Conservation (phyloP, 1,140 invertebrate species). For the Conus betulinus region DNA sequence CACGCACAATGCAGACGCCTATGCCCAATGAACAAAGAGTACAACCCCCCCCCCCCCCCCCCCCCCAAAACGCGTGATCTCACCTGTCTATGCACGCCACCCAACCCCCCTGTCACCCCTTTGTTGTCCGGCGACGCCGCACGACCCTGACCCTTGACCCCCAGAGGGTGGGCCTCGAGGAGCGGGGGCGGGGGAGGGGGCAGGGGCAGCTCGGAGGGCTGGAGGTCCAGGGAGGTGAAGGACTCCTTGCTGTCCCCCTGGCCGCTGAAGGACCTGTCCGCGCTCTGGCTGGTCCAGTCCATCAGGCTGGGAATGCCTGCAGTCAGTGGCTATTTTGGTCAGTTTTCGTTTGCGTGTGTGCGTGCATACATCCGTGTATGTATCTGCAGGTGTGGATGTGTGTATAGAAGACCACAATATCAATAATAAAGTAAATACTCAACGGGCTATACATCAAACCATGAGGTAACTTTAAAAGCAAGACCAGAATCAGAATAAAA, state of each 20-base stretch:
- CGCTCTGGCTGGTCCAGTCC: constrained; percentile 38
- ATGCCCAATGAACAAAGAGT: too few species aligned
- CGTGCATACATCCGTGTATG: too few species aligned
- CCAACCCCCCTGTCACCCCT: neutral
- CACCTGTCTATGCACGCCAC: neutral
- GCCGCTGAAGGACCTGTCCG: constrained; percentile 42
- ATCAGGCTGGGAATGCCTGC: neutral
- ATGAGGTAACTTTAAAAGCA: too few species aligned
- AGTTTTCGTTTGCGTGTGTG: too few species aligned
- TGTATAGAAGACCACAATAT: too few species aligned
- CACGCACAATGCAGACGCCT: too few species aligned
- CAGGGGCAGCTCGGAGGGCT: neutral
- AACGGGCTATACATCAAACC: too few species aligned
- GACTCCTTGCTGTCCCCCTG: constrained; percentile 61
- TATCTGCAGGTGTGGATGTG: too few species aligned
- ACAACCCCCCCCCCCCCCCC: neutral
- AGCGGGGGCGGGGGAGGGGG: neutral
- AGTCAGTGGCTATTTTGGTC: too few species aligned
- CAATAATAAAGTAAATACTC: too few species aligned
- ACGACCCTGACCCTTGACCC: neutral
- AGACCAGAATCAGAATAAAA: too few species aligned
- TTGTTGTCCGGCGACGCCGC: neutral
- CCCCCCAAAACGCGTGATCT: neutral
- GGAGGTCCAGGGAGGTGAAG: constrained; percentile 38
- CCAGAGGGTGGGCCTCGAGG: neutral